Conservation (phyloP, 2,113 vertebrate species). For the Suncus etruscus region DNA sequence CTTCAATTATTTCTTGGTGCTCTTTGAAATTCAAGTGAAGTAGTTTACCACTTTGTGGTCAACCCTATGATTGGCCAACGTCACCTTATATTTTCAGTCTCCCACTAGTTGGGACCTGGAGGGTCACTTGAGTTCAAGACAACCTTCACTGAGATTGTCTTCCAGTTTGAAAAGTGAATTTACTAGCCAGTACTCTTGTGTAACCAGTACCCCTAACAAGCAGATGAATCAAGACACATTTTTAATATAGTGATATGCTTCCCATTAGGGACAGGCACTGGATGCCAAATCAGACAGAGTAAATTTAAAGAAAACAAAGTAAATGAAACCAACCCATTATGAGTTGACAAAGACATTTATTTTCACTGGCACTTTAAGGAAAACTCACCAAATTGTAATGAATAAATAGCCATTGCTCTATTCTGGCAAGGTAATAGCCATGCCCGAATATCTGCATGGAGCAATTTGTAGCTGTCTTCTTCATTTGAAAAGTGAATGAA, state of each 20-base stretch:
- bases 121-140: conserved; percentile 2
- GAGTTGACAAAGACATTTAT: conserved; percentile 57
- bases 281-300: conserved; percentile 60
- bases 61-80: background rate
- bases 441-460: conserved; percentile 73
- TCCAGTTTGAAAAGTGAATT: conserved; percentile 66
- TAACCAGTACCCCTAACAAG: conserved; percentile 67
- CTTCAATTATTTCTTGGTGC: background rate
- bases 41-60: too few relatives aligned
- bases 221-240: background rate
- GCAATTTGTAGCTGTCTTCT: conserved; percentile 80
- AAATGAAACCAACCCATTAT: conserved; percentile 64
- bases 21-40: background rate
- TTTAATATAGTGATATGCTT: conserved; percentile 66
- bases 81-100: conserved; percentile 49
- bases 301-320: conserved; percentile 63
- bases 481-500: conserved; percentile 83
- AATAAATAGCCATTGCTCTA: conserved; percentile 77
- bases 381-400: conserved; percentile 79
- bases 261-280: conserved; percentile 71
- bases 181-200: conserved; percentile 51
- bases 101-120: conserved; percentile 6
- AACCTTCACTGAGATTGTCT: background rate
- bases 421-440: conserved; percentile 72
- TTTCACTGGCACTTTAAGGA: conserved; percentile 70